Evolutionary conservation across 2,113 vertebrate genomes (phyloP), one percentile per base, ranked within the genome.

Genomic region (Entomyzon cyanotis): DNA sequence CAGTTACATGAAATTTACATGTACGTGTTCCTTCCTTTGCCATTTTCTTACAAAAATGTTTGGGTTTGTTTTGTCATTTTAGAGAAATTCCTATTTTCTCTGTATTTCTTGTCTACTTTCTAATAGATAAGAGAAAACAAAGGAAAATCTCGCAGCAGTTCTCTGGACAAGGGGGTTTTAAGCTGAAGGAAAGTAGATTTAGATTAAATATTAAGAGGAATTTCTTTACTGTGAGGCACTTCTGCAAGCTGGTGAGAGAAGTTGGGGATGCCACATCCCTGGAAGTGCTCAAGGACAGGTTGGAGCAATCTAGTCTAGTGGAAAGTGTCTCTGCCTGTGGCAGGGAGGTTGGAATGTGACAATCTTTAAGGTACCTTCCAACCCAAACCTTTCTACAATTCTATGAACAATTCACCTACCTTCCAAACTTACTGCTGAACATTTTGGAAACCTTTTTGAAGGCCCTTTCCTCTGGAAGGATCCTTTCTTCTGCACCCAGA

Each of bases 21-120:
- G 8, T 50, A n/a, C 0, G 0, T 5, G 2, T 41, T 87, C 42
- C 21, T 71, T 64, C 86, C 49, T 47, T 62, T 50, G 39, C 16
- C 0, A 1, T 41, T 83, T 79, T 47, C 47, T 88, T 56, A 35
- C 6, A 44, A 53, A 91, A 89, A 49, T 5, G 0, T 58, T 85
- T 63, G 31, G 15, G 0, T 18, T 69, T 71, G 28, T 68, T 93
- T 56, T 58, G 10, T 49, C 1, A n/a, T 64, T 63, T 35, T 14
- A 71, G 42, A 33, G 31, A 56, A 31, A 65, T 13, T 8, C 0
- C 3, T 17, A 2, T 49, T 60, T 44, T 60, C 4, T 27, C 31
- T 44, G 1, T 37, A 58, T 47, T 17, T 55, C 35, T 60, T 67
- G 22, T 76, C 14, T 23, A 55, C 10, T 46, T 87, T 37, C 31